A percentile compares a stretch with the other conserved stretches of the same genome.
Conservation (phyloP, 2,888 invertebrate genomes). For the Plebejus anna region DNA sequence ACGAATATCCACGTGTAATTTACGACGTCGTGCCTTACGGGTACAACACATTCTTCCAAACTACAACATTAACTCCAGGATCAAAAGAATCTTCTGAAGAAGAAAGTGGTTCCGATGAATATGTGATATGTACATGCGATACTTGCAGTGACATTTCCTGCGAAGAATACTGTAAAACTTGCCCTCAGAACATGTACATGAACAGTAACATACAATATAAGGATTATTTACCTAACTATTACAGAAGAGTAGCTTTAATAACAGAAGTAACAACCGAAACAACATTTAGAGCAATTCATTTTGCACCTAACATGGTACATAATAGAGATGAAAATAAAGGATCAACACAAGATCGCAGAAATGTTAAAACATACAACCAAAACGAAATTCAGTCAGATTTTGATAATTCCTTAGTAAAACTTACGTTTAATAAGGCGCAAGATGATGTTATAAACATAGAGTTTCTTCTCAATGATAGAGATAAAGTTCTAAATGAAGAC, state of each 20-base stretch:
- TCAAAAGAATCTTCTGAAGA: constrained; percentile 31
- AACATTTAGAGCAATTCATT: neutral
- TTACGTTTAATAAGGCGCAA: neutral
- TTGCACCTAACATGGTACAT: neutral
- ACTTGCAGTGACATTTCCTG: constrained; percentile 38
- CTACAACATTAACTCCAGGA: constrained; percentile 30
- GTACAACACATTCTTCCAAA: constrained; percentile 1
- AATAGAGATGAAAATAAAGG: neutral
- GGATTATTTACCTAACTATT: neutral
- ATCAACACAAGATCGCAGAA: neutral
- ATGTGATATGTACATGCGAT: constrained; percentile 42
- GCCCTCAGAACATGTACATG: constrained; percentile 18
- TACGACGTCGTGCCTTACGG: neutral
- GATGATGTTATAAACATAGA: neutral
- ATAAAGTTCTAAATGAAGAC: neutral
- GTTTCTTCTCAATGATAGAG: neutral
- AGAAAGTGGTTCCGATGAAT: constrained; percentile 40
- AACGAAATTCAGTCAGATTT: neutral
- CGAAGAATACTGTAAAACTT: constrained; percentile 36
- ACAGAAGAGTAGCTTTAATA: neutral
- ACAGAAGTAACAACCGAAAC: neutral
- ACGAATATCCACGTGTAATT: neutral
- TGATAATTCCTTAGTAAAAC: neutral
- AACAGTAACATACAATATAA: neutral
- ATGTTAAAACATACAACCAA: neutral